Percentiles rank a stretch among this genome's conserved stretches.
Evolutionary conservation across 1,140 invertebrate species (phyloP).

Genomic region (Solen grandis): DNA sequence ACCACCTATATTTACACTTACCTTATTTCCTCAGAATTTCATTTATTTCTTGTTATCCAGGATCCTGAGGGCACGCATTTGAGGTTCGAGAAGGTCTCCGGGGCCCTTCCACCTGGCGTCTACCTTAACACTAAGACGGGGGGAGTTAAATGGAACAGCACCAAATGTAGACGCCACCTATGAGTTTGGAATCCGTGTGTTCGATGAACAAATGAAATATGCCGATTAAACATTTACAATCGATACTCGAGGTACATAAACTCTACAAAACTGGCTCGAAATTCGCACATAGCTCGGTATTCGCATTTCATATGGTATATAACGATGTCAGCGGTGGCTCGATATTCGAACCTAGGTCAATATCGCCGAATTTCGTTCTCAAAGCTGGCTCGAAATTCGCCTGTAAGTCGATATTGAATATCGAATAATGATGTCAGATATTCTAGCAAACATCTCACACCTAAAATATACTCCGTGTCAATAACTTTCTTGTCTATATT

Average conservation of each 20-base stretch:
- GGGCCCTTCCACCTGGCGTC: conserved; percentile 61
- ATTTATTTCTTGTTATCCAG: conserved; percentile 19
- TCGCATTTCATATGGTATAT: too few species aligned
- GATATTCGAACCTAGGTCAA: too few species aligned
- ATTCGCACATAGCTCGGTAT: too few species aligned
- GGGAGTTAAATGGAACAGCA: conserved; percentile 42
- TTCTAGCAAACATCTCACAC: too few species aligned
- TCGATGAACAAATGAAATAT: conserved; percentile 64
- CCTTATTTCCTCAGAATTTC: not conserved
- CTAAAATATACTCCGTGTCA: too few species aligned
- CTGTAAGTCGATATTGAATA: too few species aligned
- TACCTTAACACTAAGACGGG: conserved; percentile 49
- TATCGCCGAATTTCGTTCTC: too few species aligned
- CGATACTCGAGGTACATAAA: conserved; percentile 63
- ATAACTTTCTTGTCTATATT: too few species aligned
- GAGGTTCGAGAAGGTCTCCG: conserved; percentile 58
- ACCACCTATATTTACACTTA: not conserved
- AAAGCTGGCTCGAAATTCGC: too few species aligned
- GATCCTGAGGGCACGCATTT: conserved; percentile 62
- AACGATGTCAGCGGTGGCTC: too few species aligned
- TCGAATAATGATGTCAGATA: too few species aligned
- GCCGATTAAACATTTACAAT: conserved; percentile 64
- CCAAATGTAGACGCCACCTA: conserved; percentile 65
- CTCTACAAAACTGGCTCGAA: too few species aligned
- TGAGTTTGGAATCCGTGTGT: conserved; percentile 63